Conservation (phyloP, 2,797 vertebrate genomes). For the Coendou prehensilis region DNA sequence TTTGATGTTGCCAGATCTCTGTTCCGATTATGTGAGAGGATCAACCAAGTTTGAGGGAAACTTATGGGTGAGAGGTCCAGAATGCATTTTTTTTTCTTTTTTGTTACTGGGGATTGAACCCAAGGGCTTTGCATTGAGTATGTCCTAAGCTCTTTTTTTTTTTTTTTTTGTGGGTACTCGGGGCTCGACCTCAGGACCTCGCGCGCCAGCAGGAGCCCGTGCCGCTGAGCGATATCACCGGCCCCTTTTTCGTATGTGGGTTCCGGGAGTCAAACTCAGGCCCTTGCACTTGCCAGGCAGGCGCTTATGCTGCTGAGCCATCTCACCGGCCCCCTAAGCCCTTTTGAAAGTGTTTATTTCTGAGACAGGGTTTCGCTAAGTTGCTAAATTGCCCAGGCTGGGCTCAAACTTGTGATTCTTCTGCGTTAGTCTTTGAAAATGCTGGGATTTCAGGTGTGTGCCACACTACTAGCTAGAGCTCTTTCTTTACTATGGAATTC, state of each 20-base stretch:
- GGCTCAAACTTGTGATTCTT: not conserved
- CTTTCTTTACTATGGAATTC: not conserved
- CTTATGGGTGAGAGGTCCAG: not conserved
- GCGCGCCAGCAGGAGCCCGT: no score
- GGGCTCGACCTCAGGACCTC: no score
- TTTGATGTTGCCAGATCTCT: not conserved
- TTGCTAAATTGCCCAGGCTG: not conserved
- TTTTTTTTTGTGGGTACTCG: no score
- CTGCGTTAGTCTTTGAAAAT: not conserved
- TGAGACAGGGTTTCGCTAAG: not conserved
- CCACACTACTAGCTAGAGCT: not conserved
- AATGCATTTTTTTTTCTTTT: not conserved
- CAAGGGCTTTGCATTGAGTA: not conserved
- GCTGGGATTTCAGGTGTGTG: not conserved
- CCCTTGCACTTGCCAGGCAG: no score
- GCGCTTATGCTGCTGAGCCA: no score
- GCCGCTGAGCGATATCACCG: no score
- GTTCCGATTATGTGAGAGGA: not conserved
- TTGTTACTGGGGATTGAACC: not conserved
- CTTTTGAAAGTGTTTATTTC: not conserved
- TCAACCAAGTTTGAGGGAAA: not conserved
- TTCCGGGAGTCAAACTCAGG: no score
- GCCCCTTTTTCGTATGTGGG: no score
- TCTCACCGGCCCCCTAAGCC: not conserved
- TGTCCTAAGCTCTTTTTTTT: not conserved